Percentiles rank a stretch among this genome's conserved stretches.
phyloP scores from a whole-genome alignment of 1,140 invertebrate species.

The Grapholita molesta region DNA sequence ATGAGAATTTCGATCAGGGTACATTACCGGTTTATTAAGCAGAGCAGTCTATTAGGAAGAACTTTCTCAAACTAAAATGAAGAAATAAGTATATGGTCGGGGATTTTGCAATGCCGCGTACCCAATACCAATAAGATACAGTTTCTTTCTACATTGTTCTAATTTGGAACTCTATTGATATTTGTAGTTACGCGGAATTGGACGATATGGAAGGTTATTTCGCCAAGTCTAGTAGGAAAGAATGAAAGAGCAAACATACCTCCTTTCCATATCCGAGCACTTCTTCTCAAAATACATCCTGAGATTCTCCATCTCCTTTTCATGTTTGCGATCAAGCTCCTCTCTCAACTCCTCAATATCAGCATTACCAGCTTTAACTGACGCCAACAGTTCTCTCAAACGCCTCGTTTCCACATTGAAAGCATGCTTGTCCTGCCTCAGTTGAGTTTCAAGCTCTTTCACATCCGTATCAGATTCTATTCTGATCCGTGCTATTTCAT shows the following conservation, averaged over 20 bases:
- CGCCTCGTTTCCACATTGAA: constrained; percentile 68
- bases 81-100: no score
- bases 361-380: constrained; percentile 73
- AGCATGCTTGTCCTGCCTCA: constrained; percentile 62
- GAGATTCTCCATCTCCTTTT: constrained; percentile 86
- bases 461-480: constrained; percentile 72
- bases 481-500: constrained; percentile 70
- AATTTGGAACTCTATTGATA: no score
- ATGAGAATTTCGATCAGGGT: no score
- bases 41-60: no score
- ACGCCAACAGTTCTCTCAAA: constrained; percentile 66
- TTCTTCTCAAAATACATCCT: constrained; percentile 88
- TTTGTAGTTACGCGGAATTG: no score
- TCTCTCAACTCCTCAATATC: constrained; percentile 76
- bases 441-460: constrained; percentile 65
- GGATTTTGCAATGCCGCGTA: no score
- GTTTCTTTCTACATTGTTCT: no score
- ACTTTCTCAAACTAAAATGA: no score
- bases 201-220: no score
- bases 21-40: no score
- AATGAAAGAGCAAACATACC: constrained; percentile 70
- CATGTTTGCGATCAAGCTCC: constrained; percentile 81
- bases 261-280: constrained; percentile 86
- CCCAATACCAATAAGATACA: no score
- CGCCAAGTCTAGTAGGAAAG: not conserved